Conservation (phyloP, 53 echinoderm and acorn worm genomes). For the Arbacia lixula region DNA sequence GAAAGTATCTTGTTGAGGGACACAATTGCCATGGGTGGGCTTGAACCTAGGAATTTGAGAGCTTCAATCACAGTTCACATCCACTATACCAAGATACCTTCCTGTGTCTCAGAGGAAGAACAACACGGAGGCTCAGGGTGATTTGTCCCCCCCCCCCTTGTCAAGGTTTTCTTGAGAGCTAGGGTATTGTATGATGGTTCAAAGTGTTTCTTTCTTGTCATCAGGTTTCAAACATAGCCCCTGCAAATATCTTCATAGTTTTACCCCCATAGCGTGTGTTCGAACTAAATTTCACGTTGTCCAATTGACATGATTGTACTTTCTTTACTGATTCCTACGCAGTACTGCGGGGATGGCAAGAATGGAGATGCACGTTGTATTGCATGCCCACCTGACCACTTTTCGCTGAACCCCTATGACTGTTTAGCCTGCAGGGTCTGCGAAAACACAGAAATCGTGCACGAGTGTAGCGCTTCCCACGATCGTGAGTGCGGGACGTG, state of each 20-base stretch:
- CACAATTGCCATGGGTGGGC: too few relatives aligned
- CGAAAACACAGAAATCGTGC: conserved; percentile 5
- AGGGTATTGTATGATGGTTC: too few relatives aligned
- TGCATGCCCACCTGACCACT: conserved; percentile 19
- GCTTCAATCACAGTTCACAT: too few relatives aligned
- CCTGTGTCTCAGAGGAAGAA: too few relatives aligned
- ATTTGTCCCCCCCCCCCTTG: not conserved
- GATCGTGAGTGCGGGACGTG: conserved; percentile 29
- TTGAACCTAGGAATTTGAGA: too few relatives aligned
- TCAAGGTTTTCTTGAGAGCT: not conserved
- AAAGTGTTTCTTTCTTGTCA: too few relatives aligned
- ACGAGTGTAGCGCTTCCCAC: not conserved
- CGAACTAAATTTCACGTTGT: not conserved
- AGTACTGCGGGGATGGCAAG: conserved; percentile 39
- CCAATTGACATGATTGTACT: not conserved
- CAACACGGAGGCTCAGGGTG: too few relatives aligned
- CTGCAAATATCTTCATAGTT: too few relatives aligned
- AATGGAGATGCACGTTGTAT: conserved; percentile 39
- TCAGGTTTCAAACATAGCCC: too few relatives aligned
- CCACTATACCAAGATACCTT: too few relatives aligned
- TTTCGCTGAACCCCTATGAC: not conserved
- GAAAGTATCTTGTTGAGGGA: too few relatives aligned
- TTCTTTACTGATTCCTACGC: not conserved
- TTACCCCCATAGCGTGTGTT: not conserved
- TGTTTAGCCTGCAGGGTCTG: conserved; percentile 31